Base-by-base conservation (phyloP, 2,113 vertebrate species). In the Camelus dromedarius region DNA sequence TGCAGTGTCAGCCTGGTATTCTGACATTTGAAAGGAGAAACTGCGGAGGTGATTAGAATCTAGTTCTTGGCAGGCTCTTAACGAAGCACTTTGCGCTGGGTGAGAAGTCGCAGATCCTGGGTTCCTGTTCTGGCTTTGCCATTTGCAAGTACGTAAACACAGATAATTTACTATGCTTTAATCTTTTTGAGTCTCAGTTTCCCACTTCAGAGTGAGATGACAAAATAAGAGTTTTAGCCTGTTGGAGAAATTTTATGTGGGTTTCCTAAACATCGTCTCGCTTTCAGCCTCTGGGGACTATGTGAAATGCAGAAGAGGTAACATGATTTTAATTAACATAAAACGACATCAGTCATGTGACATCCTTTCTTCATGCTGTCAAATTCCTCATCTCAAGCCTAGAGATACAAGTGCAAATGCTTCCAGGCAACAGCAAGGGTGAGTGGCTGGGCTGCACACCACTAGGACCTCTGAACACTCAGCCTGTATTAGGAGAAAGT, bases 11-110 rank as follows among this genome's bases (percentile, higher is more conserved):
- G 8, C 42, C 0, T 96, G 81, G 50, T 32, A 32, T 24, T 91
- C 70, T 87, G 72, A 86, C 73, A 83, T 95, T 96, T 97, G 82
- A 76, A 91, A 89, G 93, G 50, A 81, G 66, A 95, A 54, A 60
- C 52, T 3, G 4, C 15, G 28, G 35, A 18, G 64, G 67, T 80
- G 79, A 91, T 4, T 46, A 32, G 20, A 70, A 83, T 73, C 79
- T 83, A 38, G 26, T 76, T 95, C 24, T 93, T 42, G 67, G 83
- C 67, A 15, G 22, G 83, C 69, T 67, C 46, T 86, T 90, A 88
- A 64, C 26, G 35, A 76, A 80, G 19, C 24, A 2, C 30, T 94
- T 92, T 50, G 70, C 5, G 20, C 69, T 72, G 66, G 48, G 35
- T 94, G 69, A 62, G 48, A 81, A 95, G 32, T 38, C 50, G 15